These are phyloP conservation scores for Enoplosus armatus DNA, from an alignment of 2,797 vertebrate genomes.

Conservation along the genomic window DNA sequence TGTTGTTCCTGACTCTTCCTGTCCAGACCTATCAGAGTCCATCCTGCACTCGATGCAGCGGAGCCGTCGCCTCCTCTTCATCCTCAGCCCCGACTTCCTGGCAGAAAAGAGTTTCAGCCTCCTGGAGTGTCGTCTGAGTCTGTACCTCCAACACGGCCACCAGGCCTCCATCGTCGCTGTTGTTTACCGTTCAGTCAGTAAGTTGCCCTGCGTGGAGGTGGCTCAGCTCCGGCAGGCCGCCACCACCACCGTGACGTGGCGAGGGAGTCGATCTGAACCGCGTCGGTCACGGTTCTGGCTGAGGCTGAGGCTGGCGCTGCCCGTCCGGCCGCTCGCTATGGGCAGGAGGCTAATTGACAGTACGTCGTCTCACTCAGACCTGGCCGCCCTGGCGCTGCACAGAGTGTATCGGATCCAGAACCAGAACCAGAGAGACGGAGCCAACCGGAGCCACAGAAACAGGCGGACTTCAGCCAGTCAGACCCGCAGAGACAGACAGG, in stretches of 20 bases:
- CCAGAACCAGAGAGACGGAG: not conserved
- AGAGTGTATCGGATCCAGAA: constrained; percentile 35
- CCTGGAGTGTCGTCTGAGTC: constrained; percentile 91
- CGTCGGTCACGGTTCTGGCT: constrained; percentile 91
- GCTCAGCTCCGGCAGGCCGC: constrained; percentile 87
- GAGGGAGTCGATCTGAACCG: constrained; percentile 86
- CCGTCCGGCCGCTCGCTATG: constrained; percentile 87
- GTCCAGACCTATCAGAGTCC: constrained; percentile 87
- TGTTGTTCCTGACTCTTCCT: constrained; percentile 16
- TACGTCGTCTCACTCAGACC: constrained; percentile 93
- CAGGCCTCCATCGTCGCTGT: constrained; percentile 87
- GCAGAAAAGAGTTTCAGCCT: constrained; percentile 92
- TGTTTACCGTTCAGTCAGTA: constrained; percentile 82
- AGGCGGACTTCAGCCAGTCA: constrained; percentile 11
- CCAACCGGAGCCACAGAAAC: constrained; percentile 14
- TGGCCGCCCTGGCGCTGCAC: constrained; percentile 82
- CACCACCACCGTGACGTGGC: constrained; percentile 85
- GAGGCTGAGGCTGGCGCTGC: constrained; percentile 88
- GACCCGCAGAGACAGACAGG: constrained; percentile 15
- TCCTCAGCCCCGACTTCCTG: constrained; percentile 90
- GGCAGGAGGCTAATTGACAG: constrained; percentile 90
- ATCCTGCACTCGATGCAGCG: constrained; percentile 90
- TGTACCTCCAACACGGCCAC: constrained; percentile 88
- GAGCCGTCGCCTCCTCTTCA: constrained; percentile 91
- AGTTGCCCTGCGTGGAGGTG: constrained; percentile 83